Base-by-base conservation (phyloP, 1,140 invertebrate genomes). In the Bombus pascuorum region DNA sequence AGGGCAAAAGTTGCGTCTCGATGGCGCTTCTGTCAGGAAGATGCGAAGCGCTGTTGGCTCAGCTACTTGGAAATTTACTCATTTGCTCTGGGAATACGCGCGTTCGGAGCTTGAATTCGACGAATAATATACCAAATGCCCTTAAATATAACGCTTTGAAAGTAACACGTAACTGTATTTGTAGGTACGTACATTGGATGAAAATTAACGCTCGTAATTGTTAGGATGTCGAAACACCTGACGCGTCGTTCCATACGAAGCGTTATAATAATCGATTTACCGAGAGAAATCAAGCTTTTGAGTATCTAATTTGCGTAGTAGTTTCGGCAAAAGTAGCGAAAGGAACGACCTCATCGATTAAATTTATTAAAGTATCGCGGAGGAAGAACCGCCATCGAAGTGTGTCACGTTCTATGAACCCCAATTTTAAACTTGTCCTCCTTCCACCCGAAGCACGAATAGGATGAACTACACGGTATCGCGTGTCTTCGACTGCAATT, bases 401-500 rank as follows among this genome's bases (percentile, higher is more conserved):
- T 42, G 34, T 59, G 47, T 59, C 66, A 9, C 47, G 12, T 42
- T 81, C 47, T 22, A 44, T 53, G 53, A 59, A 59, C n/a, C 66
- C 22, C 28, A 68, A 68, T 44, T 79, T 42, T 44, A 32, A 72
- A 42, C 47, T 34, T 22, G 37, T 72, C 68, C 18, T 59, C 3
- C 5, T 34, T 59, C 22, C 15, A 37, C 3, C 13, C 28, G 18
- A 53, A 3, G 15, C 28, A 47, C 81, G 22, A n/a, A 39, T 2
- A 42, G n/a, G 9, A 18, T 0, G 59, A 9, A 28, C 25, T 47
- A 12, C 28, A 1, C 12, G 28, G 15, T 34, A 83, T 85, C 37
- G 70, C 77, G 70, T 80, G 83, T 9, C 28, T 25, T 0, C n/a
- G 32, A n/a, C 34, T 72, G 13, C 53, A 62, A 59, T 79, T 79